Percentiles rank a stretch among this genome's conserved stretches.
Conservation (phyloP, 2,888 invertebrate genomes). For the Conomelus anceps region DNA sequence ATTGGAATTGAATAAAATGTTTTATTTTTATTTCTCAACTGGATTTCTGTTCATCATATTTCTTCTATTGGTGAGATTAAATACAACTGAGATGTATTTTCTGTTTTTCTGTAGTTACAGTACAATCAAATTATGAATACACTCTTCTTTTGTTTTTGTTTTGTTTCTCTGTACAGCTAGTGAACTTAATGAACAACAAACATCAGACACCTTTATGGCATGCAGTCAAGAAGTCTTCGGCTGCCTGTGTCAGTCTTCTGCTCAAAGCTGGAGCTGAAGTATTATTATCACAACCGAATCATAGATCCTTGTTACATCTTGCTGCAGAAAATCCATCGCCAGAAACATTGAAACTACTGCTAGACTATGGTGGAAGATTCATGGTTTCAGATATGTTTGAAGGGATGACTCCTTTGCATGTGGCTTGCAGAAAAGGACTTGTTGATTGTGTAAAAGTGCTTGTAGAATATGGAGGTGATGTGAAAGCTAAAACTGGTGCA, state of each 20-base stretch:
- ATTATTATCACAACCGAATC: conserved; percentile 39
- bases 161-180: conserved; percentile 44
- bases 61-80: too few relatives aligned
- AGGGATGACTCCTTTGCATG: conserved; percentile 49
- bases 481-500: conserved; percentile 44
- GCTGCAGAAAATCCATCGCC: conserved; percentile 51
- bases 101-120: too few relatives aligned
- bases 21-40: too few relatives aligned
- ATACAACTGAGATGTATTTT: too few relatives aligned
- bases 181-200: conserved; percentile 38
- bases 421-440: conserved; percentile 51
- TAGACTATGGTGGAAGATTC: conserved; percentile 28
- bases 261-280: conserved; percentile 46
- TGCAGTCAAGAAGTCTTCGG: conserved; percentile 50
- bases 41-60: too few relatives aligned
- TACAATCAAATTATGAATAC: too few relatives aligned
- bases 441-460: conserved; percentile 46
- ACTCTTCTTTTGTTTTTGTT: conserved; percentile 1
- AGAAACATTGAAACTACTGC: conserved; percentile 48
- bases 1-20: too few relatives aligned
- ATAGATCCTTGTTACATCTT: conserved; percentile 52
- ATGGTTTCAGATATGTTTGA: conserved; percentile 5
- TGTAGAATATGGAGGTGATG: conserved; percentile 45
- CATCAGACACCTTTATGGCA: conserved; percentile 48
- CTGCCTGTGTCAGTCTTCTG: conserved; percentile 46